These are phyloP conservation scores for Scelioninae gen. 2 DNA, from an alignment of 2,888 invertebrate species.

Conservation along the genomic window DNA sequence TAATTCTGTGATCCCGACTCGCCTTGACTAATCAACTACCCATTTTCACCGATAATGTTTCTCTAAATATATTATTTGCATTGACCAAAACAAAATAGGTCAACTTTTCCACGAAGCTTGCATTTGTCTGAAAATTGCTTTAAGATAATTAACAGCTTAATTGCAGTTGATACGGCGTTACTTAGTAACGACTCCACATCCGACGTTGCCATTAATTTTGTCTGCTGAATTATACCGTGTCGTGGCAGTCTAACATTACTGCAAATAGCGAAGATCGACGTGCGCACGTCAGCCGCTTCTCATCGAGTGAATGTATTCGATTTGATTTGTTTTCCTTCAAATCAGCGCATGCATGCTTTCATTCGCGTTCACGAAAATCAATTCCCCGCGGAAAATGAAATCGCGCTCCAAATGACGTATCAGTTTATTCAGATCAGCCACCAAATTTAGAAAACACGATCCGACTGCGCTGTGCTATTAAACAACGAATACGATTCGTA, in stretches of 20 bases:
- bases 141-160: conserved; percentile 39
- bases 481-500: conserved; percentile 5
- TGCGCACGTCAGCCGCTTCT: not conserved
- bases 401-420: conserved; percentile 22
- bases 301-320: conserved; percentile 14
- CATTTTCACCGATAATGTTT: not conserved
- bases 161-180: conserved; percentile 44
- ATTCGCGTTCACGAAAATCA: conserved; percentile 17
- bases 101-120: conserved; percentile 13
- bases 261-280: conserved; percentile 3
- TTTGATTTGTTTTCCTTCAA: conserved; percentile 25
- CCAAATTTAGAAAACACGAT: conserved; percentile 12
- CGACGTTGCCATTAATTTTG: conserved; percentile 45
- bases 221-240: conserved; percentile 29
- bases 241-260: conserved; percentile 8
- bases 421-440: conserved; percentile 42
- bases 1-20: not conserved
- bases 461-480: conserved; percentile 1
- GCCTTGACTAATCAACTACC: too few species aligned
- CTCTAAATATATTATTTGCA: conserved; percentile 1
- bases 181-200: conserved; percentile 27
- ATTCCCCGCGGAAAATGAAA: conserved; percentile 27
- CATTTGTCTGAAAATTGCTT: conserved; percentile 13
- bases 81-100: conserved; percentile 10
- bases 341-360: not conserved